Percentiles rank a stretch among this genome's conserved stretches.
Conservation (phyloP, 2,113 vertebrate genomes). For the Platycercus adscitus region DNA sequence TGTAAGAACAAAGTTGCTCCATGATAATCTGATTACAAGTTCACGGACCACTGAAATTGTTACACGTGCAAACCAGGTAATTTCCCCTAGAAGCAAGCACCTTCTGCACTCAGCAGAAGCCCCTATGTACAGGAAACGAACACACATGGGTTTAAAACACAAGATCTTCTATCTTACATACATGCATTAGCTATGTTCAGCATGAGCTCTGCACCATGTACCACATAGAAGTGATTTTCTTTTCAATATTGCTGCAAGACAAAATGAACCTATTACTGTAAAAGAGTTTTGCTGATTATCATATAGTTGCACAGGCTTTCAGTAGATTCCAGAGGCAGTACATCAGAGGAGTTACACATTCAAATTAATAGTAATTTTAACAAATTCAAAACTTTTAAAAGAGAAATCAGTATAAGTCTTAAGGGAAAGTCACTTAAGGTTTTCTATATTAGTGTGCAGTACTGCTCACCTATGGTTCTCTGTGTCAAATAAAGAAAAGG, state of each 20-base stretch:
- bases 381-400: background rate
- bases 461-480: background rate
- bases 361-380: background rate
- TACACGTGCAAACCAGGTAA: background rate
- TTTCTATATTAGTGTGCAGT: background rate
- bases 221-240: background rate
- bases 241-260: background rate
- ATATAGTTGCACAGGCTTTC: background rate
- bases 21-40: background rate
- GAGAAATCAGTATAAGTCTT: background rate
- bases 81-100: background rate
- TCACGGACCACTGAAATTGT: background rate
- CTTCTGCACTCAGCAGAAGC: background rate
- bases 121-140: background rate
- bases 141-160: background rate
- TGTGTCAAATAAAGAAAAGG: background rate
- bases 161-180: background rate
- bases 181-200: background rate
- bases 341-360: background rate
- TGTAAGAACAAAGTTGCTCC: background rate
- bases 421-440: background rate
- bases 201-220: background rate
- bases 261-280: background rate
- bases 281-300: background rate
- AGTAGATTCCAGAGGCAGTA: background rate